phyloP scores from a whole-genome alignment of 2,888 invertebrate species.

The Lacanobia oleracea region DNA sequence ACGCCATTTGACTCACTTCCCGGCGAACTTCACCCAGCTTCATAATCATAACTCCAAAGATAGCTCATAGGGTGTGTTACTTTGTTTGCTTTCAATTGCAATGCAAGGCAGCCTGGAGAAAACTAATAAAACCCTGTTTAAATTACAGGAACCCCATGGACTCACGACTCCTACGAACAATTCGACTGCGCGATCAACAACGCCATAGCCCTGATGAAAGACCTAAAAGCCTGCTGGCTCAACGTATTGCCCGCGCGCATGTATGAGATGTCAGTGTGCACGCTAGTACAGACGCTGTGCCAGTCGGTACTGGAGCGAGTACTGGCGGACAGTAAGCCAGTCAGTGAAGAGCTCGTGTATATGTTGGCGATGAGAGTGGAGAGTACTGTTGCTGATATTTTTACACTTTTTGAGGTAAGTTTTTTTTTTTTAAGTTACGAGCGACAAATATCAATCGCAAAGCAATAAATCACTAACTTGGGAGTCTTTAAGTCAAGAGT shows the following conservation, averaged over 20 bases:
- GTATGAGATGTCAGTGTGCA: slow-evolving; percentile 82
- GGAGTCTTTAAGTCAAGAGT: too few species aligned
- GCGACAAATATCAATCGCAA: too few species aligned
- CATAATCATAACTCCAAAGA: too few species aligned
- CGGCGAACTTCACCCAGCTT: too few species aligned
- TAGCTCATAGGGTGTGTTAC: too few species aligned
- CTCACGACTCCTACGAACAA: slow-evolving; percentile 77
- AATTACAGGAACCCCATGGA: slow-evolving; percentile 73
- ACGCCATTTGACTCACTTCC: too few species aligned
- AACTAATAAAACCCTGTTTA: not conserved
- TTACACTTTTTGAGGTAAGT: slow-evolving; percentile 81
- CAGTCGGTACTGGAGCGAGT: slow-evolving; percentile 79
- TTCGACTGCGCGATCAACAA: slow-evolving; percentile 82
- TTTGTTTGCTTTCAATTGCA: too few species aligned
- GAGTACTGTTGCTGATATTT: slow-evolving; percentile 73
- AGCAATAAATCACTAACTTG: too few species aligned
- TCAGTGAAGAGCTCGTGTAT: slow-evolving; percentile 81
- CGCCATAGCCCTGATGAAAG: slow-evolving; percentile 77
- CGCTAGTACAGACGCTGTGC: slow-evolving; percentile 77
- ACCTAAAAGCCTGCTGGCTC: slow-evolving; percentile 79
- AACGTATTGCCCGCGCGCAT: slow-evolving; percentile 79
- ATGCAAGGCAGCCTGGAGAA: too few species aligned
- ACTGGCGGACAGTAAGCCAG: slow-evolving; percentile 75
- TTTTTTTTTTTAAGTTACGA: not conserved
- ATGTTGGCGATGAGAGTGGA: slow-evolving; percentile 80